phyloP scores from a whole-genome alignment of 2,797 vertebrate genomes.

The Chrosomus eos region DNA sequence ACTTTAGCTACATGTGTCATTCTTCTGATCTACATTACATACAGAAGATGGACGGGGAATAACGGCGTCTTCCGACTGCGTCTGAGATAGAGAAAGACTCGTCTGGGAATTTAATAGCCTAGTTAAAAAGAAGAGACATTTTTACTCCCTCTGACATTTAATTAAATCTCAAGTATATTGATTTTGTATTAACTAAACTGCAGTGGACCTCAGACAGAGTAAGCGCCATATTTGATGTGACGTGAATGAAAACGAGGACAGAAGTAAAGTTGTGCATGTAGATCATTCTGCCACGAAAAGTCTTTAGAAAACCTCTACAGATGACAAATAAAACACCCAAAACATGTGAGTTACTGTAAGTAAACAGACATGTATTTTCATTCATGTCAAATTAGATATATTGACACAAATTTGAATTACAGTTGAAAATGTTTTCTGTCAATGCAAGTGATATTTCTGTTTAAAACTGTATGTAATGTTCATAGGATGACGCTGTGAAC shows the following conservation, averaged over 20 bases:
- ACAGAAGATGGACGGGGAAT: constrained; percentile 37
- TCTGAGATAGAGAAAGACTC: constrained; percentile 7
- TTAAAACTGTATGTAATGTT: neutral
- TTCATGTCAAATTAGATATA: neutral
- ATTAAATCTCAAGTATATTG: neutral
- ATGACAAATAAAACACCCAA: neutral
- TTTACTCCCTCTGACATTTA: neutral
- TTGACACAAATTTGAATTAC: neutral
- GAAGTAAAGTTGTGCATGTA: neutral
- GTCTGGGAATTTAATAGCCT: neutral
- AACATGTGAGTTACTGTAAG: neutral
- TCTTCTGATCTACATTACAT: constrained; percentile 24
- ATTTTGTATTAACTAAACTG: constrained; percentile 2
- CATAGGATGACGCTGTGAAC: neutral
- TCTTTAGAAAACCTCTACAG: neutral
- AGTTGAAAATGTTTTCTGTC: neutral
- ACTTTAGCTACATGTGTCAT: constrained; percentile 8
- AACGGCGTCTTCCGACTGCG: neutral
- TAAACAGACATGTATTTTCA: neutral
- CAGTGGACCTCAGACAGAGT: neutral
- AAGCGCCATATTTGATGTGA: neutral
- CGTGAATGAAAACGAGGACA: neutral
- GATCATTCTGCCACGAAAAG: neutral
- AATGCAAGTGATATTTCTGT: neutral
- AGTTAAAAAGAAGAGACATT: neutral